Evolutionary conservation across 2,113 vertebrate genomes (phyloP), one percentile per base, ranked within the genome.

Genomic region (Megaleporinus macrocephalus): DNA sequence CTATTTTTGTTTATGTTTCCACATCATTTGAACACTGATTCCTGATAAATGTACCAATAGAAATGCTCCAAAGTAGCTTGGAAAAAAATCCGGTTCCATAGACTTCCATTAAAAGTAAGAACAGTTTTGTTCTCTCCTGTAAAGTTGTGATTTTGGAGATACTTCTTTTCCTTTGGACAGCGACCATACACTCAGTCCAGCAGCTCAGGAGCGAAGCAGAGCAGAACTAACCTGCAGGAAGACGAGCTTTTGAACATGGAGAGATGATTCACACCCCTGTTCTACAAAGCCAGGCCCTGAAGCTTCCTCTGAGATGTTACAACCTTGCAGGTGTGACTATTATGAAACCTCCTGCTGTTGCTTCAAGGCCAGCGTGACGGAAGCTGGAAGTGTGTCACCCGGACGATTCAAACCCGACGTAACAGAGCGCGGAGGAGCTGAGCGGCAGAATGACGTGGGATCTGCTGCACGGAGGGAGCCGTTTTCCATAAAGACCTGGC

Each of bases 141-240:
- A n/a, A n/a, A n/a, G n/a, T n/a, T n/a, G n/a, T n/a, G n/a, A n/a
- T n/a, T n/a, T n/a, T n/a, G n/a, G n/a, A n/a, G n/a, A n/a, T n/a
- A n/a, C n/a, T n/a, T n/a, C n/a, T n/a, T n/a, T n/a, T n/a, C n/a
- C n/a, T n/a, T n/a, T n/a, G n/a, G n/a, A 74, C 44, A 76, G 9
- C 7, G 24, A 66, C 44, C 29, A 76, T 88, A 89, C 86, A 80
- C 76, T 86, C 84, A 82, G 86, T 86, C 85, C 87, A 89, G 68
- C 83, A 84, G 84, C 26, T 62, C 73, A 80, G 79, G 71, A 72
- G 82, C 87, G 88, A 89, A 86, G 73, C 76, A 82, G 82, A 87
- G 87, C 73, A 90, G 90, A n/a, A 91, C 90, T 89, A 92, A 92
- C 91, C 88, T 87, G 84, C 90, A 86, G 3, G 62, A 89, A 88